These are phyloP conservation scores for Chelonia mydas DNA, from an alignment of 2,797 vertebrate species.

Conservation along the genomic window DNA sequence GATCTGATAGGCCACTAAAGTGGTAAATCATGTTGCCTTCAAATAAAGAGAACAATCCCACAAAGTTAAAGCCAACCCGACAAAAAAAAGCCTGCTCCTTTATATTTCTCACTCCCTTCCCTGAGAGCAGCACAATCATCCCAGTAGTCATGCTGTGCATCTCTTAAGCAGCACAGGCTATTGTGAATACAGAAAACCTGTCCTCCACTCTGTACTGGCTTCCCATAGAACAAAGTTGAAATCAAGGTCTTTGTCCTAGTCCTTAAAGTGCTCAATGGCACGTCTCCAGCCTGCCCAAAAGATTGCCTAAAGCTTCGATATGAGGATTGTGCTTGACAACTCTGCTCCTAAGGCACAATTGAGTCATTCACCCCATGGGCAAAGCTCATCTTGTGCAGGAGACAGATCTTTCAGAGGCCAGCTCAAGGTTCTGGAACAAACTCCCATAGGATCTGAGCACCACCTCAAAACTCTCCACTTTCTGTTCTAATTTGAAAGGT, in stretches of 20 bases:
- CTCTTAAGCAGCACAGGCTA: no score
- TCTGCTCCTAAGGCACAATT: background rate
- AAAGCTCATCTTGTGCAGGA: background rate
- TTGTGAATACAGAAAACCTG: background rate
- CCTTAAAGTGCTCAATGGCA: background rate
- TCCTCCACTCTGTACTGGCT: background rate
- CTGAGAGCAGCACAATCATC: background rate
- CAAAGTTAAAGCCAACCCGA: background rate
- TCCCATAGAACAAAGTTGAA: background rate
- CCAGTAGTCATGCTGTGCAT: no score
- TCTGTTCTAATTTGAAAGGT: background rate
- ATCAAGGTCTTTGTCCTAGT: no score
- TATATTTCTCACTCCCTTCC: background rate
- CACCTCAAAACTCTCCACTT: background rate
- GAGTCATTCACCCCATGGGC: rapidly evolving
- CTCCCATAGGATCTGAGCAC: rapidly evolving
- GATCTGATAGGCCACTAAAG: background rate
- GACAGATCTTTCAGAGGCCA: background rate
- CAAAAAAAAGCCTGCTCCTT: background rate
- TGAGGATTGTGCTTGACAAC: no score
- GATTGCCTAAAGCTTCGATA: background rate
- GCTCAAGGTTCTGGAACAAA: background rate
- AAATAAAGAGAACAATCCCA: background rate
- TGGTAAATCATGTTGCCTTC: background rate
- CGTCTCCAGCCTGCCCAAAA: background rate